Evolutionary conservation across 2,888 invertebrate genomes (phyloP), one percentile per base, ranked within the genome.

Genomic region (Stenodema calcarata): DNA sequence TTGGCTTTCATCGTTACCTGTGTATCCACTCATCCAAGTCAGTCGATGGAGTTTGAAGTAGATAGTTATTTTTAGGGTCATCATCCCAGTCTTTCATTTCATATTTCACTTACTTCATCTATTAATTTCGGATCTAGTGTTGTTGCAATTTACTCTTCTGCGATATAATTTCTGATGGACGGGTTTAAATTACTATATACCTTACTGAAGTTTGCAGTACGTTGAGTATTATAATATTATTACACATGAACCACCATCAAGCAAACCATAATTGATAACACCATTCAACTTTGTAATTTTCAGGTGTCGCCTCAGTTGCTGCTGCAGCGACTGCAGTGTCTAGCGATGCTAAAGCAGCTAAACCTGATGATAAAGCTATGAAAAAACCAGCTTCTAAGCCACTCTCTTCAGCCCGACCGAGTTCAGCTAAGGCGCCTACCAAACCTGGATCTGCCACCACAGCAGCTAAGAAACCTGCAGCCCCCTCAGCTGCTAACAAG

Each of bases 391-490:
- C 84, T 28, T 88, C 88, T 23, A 88, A 88, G 30, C 83, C 89
- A 47, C 87, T 88, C 18, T 62, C 73, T 12, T 23, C 62, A 9
- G 27, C 62, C 12, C 62, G 62, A 18, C 62, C 62, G 9, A 23
- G 23, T 62, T 62, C 62, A 18, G 62, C 62, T 7, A 82, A 76
- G 16, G 69, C 78, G 18, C 82, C 78, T 18, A 47, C 69, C 73
- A 86, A 86, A 81, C 80, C 91, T 89, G 78, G 90, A 90, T 73
- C 87, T 35, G 90, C 91, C 16, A 90, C 70, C n/a, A 23, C 47
- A 44, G 50, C 89, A 9, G 90, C 88, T 14, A 90, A 90, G 12
- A 90, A 90, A 69, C 90, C 91, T 2, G 89, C 90, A 87, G 88
- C 89, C 0, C 90, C 90, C 35, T 18, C 42, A 16, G 69, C 16